These are phyloP conservation scores for Thamnophis elegans DNA, from an alignment of 2,797 vertebrate species.

Conservation along the genomic window DNA sequence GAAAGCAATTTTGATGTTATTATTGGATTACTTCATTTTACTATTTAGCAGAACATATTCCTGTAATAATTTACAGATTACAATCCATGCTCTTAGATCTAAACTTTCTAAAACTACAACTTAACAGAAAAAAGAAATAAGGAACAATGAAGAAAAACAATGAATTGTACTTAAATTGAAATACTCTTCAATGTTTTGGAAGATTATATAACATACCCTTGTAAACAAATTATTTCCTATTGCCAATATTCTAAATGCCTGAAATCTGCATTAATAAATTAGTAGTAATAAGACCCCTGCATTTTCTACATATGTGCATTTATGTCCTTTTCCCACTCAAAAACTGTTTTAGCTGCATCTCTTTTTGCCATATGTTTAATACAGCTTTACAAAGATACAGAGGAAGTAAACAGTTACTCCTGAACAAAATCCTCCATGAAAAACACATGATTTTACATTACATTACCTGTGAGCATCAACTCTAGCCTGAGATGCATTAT, in stretches of 20 bases:
- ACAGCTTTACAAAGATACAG: not conserved
- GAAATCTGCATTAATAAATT: not conserved
- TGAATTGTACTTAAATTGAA: not conserved
- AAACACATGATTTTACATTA: not conserved
- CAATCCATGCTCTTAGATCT: not conserved
- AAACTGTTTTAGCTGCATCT: not conserved
- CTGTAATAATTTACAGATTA: not conserved
- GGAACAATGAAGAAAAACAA: not conserved
- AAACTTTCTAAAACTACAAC: not conserved
- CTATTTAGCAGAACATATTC: not conserved
- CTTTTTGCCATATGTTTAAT: not conserved
- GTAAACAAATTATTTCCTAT: not conserved
- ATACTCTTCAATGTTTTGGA: not conserved
- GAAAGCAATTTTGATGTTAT: slow-evolving; percentile 34
- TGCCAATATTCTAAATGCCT: not conserved
- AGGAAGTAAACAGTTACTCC: not conserved
- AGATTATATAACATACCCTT: not conserved
- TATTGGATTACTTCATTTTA: not conserved
- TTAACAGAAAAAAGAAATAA: not conserved
- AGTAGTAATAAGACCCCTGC: not conserved
- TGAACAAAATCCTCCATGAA: slow-evolving; percentile 1
- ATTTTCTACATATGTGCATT: not conserved
- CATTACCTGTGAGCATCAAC: slow-evolving; percentile 95
- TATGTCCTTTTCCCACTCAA: not conserved
- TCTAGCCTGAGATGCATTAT: slow-evolving; percentile 96